Percentiles rank a stretch among this genome's conserved stretches.
Conservation (phyloP, 92 coral and sea anemone species). For the Epizoanthus rinbou region DNA sequence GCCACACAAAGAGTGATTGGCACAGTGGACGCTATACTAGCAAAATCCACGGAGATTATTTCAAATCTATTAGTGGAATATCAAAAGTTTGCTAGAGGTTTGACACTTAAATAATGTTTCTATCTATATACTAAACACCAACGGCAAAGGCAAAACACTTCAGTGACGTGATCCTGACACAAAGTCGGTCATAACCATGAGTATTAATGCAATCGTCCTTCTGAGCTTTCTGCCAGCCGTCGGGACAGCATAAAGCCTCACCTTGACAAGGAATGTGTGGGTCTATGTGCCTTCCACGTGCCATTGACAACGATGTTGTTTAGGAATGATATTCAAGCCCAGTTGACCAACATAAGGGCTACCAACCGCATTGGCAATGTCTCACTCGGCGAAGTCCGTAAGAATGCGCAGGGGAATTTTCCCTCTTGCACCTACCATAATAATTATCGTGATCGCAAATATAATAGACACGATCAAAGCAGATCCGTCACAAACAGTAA, state of each 20-base stretch:
- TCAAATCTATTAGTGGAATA: too few species aligned
- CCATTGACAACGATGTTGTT: slow-evolving; percentile 38
- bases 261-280: not conserved
- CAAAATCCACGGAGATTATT: not conserved
- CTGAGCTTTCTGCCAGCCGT: slow-evolving; percentile 45
- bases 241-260: slow-evolving; percentile 45
- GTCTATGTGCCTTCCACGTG: slow-evolving; percentile 9
- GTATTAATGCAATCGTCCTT: slow-evolving; percentile 38
- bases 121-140: not conserved
- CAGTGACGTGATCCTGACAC: not conserved
- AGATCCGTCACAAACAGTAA: not conserved
- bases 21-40: not conserved
- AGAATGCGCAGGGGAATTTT: not conserved
- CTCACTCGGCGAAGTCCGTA: not conserved
- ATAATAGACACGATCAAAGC: not conserved
- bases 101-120: too few species aligned
- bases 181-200: slow-evolving; percentile 21
- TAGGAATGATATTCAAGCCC: slow-evolving; percentile 17
- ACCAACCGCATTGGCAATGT: slow-evolving; percentile 33
- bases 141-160: not conserved
- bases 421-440: not conserved
- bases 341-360: slow-evolving; percentile 22
- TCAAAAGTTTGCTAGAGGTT: too few species aligned
- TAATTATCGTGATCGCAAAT: not conserved
- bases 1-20: slow-evolving; percentile 4